These are phyloP conservation scores for Drosophila borborema DNA, from an alignment of 2,888 invertebrate species.

Conservation along the genomic window DNA sequence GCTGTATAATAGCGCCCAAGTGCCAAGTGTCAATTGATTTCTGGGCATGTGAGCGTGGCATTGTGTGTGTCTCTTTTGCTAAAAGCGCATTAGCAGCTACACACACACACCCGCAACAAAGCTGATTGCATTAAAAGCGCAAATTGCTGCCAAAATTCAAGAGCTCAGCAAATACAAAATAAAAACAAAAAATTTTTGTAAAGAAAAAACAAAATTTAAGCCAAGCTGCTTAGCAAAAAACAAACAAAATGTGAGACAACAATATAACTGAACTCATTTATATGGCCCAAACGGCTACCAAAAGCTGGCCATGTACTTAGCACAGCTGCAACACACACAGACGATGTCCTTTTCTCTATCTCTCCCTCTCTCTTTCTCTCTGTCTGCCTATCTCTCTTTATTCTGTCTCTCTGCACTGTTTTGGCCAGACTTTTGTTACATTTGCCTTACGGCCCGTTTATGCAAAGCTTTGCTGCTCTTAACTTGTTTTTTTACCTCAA, in stretches of 20 bases:
- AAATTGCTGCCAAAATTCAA: conserved; percentile 69
- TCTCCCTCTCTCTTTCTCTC: too few relatives aligned
- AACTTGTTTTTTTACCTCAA: conserved; percentile 6
- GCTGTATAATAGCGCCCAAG: conserved; percentile 52
- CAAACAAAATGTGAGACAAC: conserved; percentile 20
- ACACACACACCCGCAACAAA: conserved; percentile 20
- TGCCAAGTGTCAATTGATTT: conserved; percentile 74
- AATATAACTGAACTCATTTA: conserved; percentile 20
- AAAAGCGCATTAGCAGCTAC: conserved; percentile 61
- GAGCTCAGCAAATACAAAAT: conserved; percentile 62
- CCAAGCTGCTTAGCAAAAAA: conserved; percentile 51
- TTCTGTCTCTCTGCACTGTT: background rate
- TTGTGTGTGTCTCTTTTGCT: conserved; percentile 25
- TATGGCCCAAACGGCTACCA: conserved; percentile 19
- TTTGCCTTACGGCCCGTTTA: conserved; percentile 33
- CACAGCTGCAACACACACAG: conserved; percentile 4
- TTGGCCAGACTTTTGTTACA: conserved; percentile 35
- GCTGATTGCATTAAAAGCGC: conserved; percentile 69
- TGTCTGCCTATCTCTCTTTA: background rate
- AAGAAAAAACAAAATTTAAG: conserved; percentile 17
- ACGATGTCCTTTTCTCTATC: background rate
- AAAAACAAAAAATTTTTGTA: background rate
- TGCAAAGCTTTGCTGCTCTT: conserved; percentile 1
- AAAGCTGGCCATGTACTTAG: conserved; percentile 36
- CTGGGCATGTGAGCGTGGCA: conserved; percentile 35